Base-by-base conservation (phyloP, 2,797 vertebrate genomes). In the Chromobotia macracanthus region DNA sequence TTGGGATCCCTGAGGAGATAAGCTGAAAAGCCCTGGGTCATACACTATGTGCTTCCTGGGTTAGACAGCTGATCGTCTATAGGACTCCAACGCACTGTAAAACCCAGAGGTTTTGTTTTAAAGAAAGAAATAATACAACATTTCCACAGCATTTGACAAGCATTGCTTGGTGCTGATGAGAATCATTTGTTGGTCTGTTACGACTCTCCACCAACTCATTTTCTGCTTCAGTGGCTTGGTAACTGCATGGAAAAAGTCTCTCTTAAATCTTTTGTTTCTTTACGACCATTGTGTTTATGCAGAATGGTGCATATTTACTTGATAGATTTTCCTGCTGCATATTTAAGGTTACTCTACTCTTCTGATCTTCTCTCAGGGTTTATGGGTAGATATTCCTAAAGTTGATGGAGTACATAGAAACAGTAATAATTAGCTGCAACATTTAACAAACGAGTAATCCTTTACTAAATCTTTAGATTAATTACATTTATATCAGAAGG, bases 391-490 rank as follows among this genome's bases (percentile, higher is more conserved):
- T 48, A n/a, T 66, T 31, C 3, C 23, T 51, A 21, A 72, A 25
- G 16, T 19, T 64, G 18, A 21, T 11, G 7, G 41, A 19, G 28
- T 44, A 50, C 18, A 11, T n/a, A 19, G 23, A 38, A 21, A 53
- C 21, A 83, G 83, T 82, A 60, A 87, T 88, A 88, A 89, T 41
- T 64, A 65, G 71, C 66, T 25, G 19, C 6, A 28, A 63, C 46
- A 21, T 16, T 23, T 11, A 18, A 25, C 50, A 64, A 35, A 18
- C 9, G 25, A 25, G 16, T 28, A 56, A 35, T 76, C 25, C 41
- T 53, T 71, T 80, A 18, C 89, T 82, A 61, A 80, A 80, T 55
- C 65, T 67, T 55, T 60, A 82, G 82, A 87, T 89, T 88, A 85
- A 87, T 84, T 64, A 44, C 53, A 70, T 68, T 77, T 75, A 55